A percentile compares a stretch with the other conserved stretches of the same genome.
These are phyloP conservation scores for Strongylocentrotus purpuratus DNA, from an alignment of 35 echinoderm and acorn worm genomes.

Conservation along the genomic window DNA sequence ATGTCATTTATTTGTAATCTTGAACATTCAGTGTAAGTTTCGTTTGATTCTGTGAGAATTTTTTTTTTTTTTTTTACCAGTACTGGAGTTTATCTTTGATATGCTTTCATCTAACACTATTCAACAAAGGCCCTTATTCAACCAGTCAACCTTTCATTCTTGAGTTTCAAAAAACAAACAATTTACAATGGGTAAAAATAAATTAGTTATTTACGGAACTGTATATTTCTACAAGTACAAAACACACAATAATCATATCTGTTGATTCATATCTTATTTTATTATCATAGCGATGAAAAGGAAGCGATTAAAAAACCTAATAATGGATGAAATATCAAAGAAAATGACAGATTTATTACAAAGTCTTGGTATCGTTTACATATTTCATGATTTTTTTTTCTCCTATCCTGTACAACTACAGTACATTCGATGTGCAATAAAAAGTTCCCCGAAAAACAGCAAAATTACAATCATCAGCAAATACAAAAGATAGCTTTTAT, in stretches of 20 bases:
- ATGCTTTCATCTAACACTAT: too few species aligned
- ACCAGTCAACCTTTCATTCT: too few species aligned
- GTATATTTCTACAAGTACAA: not conserved
- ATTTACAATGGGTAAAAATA: too few species aligned
- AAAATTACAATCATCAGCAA: not conserved
- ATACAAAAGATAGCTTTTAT: not conserved
- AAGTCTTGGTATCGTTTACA: not conserved
- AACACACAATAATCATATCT: not conserved
- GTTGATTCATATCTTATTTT: slow-evolving; percentile 5
- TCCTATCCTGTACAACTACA: not conserved
- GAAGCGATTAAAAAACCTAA: slow-evolving; percentile 7
- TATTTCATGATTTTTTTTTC: not conserved
- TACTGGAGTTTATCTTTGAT: too few species aligned
- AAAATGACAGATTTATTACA: not conserved
- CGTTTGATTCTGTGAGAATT: too few species aligned
- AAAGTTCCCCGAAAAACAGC: not conserved
- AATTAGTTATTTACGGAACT: too few species aligned
- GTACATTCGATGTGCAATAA: not conserved
- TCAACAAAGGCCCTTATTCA: too few species aligned
- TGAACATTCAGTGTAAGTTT: too few species aligned
- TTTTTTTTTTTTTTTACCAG: too few species aligned
- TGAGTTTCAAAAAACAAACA: too few species aligned
- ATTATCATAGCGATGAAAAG: slow-evolving; percentile 12
- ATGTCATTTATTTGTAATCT: too few species aligned
- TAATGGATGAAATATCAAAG: not conserved